phyloP scores from a whole-genome alignment of 2,888 invertebrate genomes.

The Lycaena phlaeas region DNA sequence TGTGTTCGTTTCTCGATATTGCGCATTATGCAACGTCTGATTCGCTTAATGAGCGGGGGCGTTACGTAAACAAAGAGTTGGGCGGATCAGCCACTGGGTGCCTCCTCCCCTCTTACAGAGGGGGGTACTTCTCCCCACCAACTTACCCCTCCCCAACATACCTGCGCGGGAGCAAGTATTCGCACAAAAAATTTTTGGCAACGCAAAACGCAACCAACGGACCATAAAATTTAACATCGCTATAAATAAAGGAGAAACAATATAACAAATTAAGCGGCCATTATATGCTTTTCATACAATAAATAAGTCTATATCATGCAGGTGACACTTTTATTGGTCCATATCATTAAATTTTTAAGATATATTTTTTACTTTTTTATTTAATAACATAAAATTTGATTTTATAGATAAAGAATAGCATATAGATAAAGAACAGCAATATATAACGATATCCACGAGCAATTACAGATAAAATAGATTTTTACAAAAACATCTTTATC shows the following conservation, averaged over 20 bases:
- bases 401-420: too few relatives aligned
- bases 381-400: too few relatives aligned
- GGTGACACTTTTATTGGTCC: slow-evolving; percentile 11
- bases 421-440: too few relatives aligned
- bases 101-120: slow-evolving; percentile 45
- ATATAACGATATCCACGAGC: too few relatives aligned
- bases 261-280: not conserved
- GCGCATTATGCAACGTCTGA: slow-evolving; percentile 38
- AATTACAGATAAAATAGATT: too few relatives aligned
- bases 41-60: slow-evolving; percentile 58
- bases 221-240: not conserved
- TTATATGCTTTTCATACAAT: not conserved
- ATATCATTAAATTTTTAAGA: not conserved
- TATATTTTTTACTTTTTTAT: too few relatives aligned
- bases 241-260: slow-evolving; percentile 4
- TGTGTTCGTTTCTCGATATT: slow-evolving; percentile 11
- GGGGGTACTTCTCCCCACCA: slow-evolving; percentile 26
- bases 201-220: slow-evolving; percentile 8
- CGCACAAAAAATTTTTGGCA: slow-evolving; percentile 31
- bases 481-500: too few relatives aligned
- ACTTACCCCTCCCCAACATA: slow-evolving; percentile 26
- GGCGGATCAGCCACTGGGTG: slow-evolving; percentile 60
- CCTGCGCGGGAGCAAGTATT: slow-evolving; percentile 46
- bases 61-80: slow-evolving; percentile 69
- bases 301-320: slow-evolving; percentile 7